Conservation (phyloP, 1,140 invertebrate species). For the Platorchestia sp. region DNA sequence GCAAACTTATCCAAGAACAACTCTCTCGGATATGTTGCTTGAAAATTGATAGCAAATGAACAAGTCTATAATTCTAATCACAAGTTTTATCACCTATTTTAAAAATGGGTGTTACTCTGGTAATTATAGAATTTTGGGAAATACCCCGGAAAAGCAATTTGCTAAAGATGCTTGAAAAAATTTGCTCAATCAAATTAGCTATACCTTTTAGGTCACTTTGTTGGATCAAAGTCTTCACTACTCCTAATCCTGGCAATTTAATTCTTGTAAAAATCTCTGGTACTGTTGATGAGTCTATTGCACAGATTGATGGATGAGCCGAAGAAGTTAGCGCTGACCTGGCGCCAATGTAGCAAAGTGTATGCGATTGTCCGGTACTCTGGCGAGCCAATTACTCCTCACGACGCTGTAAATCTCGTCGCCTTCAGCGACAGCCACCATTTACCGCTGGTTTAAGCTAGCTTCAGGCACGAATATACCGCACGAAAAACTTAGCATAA, state of each 20-base stretch:
- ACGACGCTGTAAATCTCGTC: slow-evolving; percentile 35
- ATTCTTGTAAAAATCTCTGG: background rate
- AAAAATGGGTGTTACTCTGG: too few relatives aligned
- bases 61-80: too few relatives aligned
- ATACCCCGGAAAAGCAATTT: too few relatives aligned
- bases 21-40: too few relatives aligned
- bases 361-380: slow-evolving; percentile 20
- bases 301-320: background rate
- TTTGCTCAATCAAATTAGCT: too few relatives aligned
- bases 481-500: slow-evolving; percentile 36
- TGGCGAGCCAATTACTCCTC: slow-evolving; percentile 25
- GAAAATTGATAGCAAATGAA: too few relatives aligned
- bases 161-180: too few relatives aligned
- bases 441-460: slow-evolving; percentile 34
- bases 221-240: background rate
- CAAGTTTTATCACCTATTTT: too few relatives aligned
- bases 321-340: background rate
- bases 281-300: background rate
- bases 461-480: slow-evolving; percentile 27
- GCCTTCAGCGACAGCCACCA: slow-evolving; percentile 25
- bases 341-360: background rate
- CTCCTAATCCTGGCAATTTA: background rate
- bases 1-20: too few relatives aligned
- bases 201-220: too few relatives aligned
- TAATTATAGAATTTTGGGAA: too few relatives aligned